These are phyloP conservation scores for Chaenodraco wilsoni DNA, from an alignment of 2,797 vertebrate species.

Conservation along the genomic window DNA sequence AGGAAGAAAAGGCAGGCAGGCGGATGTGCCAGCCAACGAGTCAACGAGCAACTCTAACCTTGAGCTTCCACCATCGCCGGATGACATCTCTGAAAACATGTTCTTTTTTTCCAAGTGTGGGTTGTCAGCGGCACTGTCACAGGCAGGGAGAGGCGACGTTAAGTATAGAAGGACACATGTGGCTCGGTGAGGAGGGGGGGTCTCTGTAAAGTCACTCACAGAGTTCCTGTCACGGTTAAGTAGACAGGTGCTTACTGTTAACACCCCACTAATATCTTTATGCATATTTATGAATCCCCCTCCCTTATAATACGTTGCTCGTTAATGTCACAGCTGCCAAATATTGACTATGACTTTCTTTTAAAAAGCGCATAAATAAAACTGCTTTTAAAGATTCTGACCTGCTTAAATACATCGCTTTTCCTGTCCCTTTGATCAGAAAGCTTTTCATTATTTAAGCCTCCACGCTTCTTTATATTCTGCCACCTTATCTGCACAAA, in stretches of 20 bases:
- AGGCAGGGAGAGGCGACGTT: constrained; percentile 77
- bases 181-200: constrained; percentile 85
- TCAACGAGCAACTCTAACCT: constrained; percentile 79
- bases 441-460: constrained; percentile 79
- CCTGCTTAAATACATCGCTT: constrained; percentile 88
- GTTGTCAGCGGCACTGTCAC: constrained; percentile 82
- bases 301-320: constrained; percentile 91
- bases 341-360: constrained; percentile 85
- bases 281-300: constrained; percentile 97
- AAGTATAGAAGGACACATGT: constrained; percentile 94
- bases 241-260: constrained; percentile 97
- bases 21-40: constrained; percentile 57
- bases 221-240: constrained; percentile 96
- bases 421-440: constrained; percentile 81
- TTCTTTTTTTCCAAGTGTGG: constrained; percentile 80
- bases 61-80: constrained; percentile 77
- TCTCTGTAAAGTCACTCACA: constrained; percentile 94
- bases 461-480: constrained; percentile 63
- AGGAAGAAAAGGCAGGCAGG: constrained; percentile 50
- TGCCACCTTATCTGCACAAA: constrained; percentile 71
- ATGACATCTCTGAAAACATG: constrained; percentile 80
- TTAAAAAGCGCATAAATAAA: constrained; percentile 95
- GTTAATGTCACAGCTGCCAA: constrained; percentile 97
- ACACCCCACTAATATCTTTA: constrained; percentile 96
- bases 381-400: constrained; percentile 89